Percentiles rank a stretch among this genome's conserved stretches.
These are phyloP conservation scores for Aphrocallistes beatrix DNA, from an alignment of 37 sponge, comb jelly and placozoan species.

Conservation along the genomic window DNA sequence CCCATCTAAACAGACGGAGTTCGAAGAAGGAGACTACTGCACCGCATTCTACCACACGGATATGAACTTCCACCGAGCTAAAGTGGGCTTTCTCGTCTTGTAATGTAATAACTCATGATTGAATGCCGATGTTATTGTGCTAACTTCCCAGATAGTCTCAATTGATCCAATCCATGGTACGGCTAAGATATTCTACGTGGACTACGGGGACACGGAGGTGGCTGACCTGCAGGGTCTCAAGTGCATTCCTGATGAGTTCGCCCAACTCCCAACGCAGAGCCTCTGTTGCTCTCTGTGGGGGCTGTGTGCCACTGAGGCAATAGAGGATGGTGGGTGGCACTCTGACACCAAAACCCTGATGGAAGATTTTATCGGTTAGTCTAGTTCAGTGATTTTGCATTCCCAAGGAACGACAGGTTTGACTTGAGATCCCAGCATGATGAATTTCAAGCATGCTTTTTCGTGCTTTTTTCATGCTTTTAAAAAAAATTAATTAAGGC, in stretches of 20 bases:
- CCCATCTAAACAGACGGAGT: not conserved
- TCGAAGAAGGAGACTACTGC: not conserved
- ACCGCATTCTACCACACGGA: not conserved
- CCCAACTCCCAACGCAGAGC: not conserved
- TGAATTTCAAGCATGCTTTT: too few species aligned
- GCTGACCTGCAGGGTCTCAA: not conserved
- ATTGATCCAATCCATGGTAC: not conserved
- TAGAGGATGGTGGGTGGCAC: not conserved
- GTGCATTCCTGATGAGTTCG: not conserved
- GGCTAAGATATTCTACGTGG: not conserved
- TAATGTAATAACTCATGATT: too few species aligned
- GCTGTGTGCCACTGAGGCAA: not conserved
- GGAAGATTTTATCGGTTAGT: not conserved
- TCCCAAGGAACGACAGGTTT: too few species aligned
- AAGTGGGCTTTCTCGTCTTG: too few species aligned
- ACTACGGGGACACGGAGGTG: not conserved
- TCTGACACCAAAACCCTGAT: not conserved
- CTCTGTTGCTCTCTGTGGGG: not conserved
- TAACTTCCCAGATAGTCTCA: not conserved
- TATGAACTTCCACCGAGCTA: not conserved
- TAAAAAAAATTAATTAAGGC: too few species aligned
- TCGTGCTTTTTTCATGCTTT: too few species aligned
- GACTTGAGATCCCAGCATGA: too few species aligned
- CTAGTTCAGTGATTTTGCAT: not conserved
- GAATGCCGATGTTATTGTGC: too few species aligned